Conservation (phyloP, 2,113 vertebrate species). For the Grantiella picta region DNA sequence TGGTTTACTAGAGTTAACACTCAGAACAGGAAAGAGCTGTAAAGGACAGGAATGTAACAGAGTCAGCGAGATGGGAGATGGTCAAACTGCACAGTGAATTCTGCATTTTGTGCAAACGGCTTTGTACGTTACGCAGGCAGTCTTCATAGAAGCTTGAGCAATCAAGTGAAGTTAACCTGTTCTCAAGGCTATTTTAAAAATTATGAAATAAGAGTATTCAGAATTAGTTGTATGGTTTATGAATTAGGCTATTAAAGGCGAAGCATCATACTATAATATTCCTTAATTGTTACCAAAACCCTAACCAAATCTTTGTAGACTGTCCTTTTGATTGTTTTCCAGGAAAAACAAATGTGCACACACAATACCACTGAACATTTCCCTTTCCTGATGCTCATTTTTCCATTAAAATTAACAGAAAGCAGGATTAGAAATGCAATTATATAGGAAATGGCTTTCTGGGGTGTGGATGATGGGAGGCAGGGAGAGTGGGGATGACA, state of each 20-base stretch:
- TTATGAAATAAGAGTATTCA: conserved; percentile 40
- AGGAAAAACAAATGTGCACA: not conserved
- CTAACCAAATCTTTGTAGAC: not conserved
- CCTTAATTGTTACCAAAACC: not conserved
- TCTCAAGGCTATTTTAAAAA: conserved; percentile 33
- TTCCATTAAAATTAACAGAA: not conserved
- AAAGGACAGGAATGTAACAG: conserved; percentile 27
- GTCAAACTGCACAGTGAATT: conserved; percentile 26
- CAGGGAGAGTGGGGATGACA: not conserved
- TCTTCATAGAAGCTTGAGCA: conserved; percentile 59
- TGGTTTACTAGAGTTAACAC: conserved; percentile 30
- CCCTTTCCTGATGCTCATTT: not conserved
- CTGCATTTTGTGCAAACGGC: conserved; percentile 54
- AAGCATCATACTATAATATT: not conserved
- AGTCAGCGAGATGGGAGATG: conserved; percentile 37
- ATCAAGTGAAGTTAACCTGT: conserved; percentile 35
- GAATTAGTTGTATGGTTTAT: conserved; percentile 19
- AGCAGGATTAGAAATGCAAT: not conserved
- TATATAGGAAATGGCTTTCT: not conserved
- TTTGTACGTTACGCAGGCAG: conserved; percentile 50
- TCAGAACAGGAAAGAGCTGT: conserved; percentile 6
- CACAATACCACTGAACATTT: not conserved
- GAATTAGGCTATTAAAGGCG: conserved; percentile 6
- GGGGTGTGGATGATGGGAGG: not conserved
- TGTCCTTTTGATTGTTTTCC: not conserved